Evolutionary conservation across 2,888 invertebrate genomes (phyloP), one percentile per base, ranked within the genome.

Genomic region (Rhogogaster chlorosoma): DNA sequence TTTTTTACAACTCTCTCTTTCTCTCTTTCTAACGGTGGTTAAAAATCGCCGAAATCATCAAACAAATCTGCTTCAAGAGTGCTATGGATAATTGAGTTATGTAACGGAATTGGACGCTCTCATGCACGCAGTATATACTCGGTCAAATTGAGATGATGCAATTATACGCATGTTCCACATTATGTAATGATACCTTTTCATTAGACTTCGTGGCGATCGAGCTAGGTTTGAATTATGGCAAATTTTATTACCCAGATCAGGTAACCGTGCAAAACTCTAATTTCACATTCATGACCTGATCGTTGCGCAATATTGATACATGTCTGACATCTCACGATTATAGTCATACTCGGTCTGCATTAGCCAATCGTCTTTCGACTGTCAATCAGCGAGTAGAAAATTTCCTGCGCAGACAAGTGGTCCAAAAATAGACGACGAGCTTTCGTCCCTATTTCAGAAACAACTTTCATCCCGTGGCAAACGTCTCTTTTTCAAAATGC

Each of bases 241-340:
- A 57, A 57, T 6, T 57, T 57, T 22, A 7, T 22, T 57, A n/a
- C 57, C n/a, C 57, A 9, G 7, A 57, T 57, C 57, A 22, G 1
- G 57, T 57, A 57, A n/a, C 18, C 7, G 22, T 57, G 57, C 7
- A 9, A n/a, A 57, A 57, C 9, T 22, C n/a, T 57, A 22, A 57
- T 22, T 22, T 57, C 22, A 22, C n/a, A 57, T 57, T 57, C 22
- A 4, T 57, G 57, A 45, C 45, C 15, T 15, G 12, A 42, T 53
- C n/a, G 53, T 53, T 53, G 53, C 53, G n/a, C 53, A 53, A 57
- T n/a, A n/a, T 57, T 57, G 57, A 57, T 57, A 45, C 57, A 57
- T 57, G 57, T 22, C 57, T 57, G 22, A 57, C 22, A 57, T 57
- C 7, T 57, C 4, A 57, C 10, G 49, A 49, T 49, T 12, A n/a